Evolutionary conservation across 2,797 vertebrate species (phyloP).

Genomic region (Euthynnus affinis): DNA sequence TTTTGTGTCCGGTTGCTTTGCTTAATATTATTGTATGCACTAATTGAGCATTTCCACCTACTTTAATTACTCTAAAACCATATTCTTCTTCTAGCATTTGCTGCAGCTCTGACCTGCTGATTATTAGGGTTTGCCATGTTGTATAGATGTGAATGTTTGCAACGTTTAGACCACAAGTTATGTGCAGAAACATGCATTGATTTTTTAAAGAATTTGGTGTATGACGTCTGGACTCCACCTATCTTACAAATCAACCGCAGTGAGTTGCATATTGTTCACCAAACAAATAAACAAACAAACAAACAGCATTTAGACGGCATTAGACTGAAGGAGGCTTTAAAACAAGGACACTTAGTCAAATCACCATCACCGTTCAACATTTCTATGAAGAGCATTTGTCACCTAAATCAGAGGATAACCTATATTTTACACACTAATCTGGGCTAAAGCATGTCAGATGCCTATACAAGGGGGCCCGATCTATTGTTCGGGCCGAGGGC

Average conservation of each 20-base stretch:
- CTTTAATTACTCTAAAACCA: conserved; percentile 19
- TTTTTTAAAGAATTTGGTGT: neutral
- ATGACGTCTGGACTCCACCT: neutral
- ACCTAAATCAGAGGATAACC: conserved; percentile 82
- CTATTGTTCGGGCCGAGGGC: conserved; percentile 73
- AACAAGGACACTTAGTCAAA: conserved; percentile 67
- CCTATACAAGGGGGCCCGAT: conserved; percentile 45
- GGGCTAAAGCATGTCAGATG: conserved; percentile 76
- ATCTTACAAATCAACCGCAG: neutral
- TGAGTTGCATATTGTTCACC: conserved; percentile 54
- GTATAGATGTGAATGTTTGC: neutral
- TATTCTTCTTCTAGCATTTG: neutral
- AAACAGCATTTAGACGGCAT: conserved; percentile 35
- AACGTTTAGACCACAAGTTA: neutral
- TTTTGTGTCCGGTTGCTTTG: conserved; percentile 52
- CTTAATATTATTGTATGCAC: conserved; percentile 32
- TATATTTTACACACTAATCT: conserved; percentile 82
- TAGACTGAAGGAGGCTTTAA: conserved; percentile 26
- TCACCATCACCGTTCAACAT: conserved; percentile 4
- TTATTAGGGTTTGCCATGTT: conserved; percentile 4
- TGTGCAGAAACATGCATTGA: neutral
- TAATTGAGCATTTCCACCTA: conserved; percentile 11
- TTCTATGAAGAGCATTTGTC: conserved; percentile 55
- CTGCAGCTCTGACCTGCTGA: neutral
- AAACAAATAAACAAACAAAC: conserved; percentile 57